Conservation (phyloP, 2,113 vertebrate genomes). For the Corvus moneduloides region DNA sequence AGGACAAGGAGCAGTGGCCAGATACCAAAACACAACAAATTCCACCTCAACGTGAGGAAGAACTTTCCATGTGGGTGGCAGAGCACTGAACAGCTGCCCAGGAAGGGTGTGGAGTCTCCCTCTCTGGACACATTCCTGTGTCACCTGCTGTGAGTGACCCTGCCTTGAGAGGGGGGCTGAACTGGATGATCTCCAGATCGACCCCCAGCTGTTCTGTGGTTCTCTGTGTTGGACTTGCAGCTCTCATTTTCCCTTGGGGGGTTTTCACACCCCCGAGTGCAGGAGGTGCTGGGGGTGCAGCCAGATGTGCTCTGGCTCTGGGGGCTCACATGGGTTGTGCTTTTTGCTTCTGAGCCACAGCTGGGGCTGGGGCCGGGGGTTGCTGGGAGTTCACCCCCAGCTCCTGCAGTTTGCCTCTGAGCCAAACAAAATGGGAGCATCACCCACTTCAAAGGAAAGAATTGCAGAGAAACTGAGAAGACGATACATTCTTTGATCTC, state of each 20-base stretch:
- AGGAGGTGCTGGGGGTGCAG: not conserved
- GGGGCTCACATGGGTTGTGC: not conserved
- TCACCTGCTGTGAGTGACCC: not conserved
- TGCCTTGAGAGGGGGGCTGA: not conserved
- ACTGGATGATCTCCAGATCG: not conserved
- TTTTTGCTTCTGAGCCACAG: not conserved
- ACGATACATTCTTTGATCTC: not conserved
- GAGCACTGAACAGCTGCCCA: not conserved
- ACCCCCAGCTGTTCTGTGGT: not conserved
- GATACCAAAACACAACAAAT: not conserved
- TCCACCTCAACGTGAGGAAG: not conserved
- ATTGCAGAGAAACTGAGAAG: not conserved
- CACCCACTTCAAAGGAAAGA: not conserved
- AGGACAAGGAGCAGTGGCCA: not conserved
- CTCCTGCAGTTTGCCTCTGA: not conserved
- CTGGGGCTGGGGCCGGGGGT: rapidly evolving
- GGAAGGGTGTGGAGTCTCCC: not conserved
- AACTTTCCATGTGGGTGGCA: not conserved
- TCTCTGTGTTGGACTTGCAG: not conserved
- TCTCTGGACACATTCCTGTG: not conserved
- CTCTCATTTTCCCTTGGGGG: not conserved
- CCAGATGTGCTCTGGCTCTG: not conserved
- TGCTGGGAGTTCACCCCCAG: not conserved
- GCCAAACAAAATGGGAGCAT: not conserved
- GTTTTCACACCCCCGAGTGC: rapidly evolving